A percentile compares a stretch with the other conserved stretches of the same genome.
Conservation (phyloP, 2,888 invertebrate genomes). For the Teinopalpus imperialis region DNA sequence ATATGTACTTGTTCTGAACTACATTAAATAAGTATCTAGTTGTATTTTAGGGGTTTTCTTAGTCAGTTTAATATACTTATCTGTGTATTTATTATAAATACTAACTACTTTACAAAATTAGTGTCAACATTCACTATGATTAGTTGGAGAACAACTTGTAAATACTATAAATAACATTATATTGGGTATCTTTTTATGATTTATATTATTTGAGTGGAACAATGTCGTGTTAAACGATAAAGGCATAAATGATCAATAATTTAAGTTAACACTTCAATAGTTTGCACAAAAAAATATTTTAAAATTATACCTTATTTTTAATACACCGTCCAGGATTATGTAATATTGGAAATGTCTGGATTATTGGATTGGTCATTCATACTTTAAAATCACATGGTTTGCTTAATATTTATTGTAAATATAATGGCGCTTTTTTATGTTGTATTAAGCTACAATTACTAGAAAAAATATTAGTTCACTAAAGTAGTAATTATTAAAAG, state of each 20-base stretch:
- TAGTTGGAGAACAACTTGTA: constrained; percentile 9
- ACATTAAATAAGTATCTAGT: no score
- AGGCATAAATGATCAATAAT: neutral
- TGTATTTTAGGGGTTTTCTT: constrained; percentile 1
- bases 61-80: constrained; percentile 2
- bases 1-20: no score
- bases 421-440: neutral
- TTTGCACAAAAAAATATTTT: constrained; percentile 8
- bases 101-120: no score
- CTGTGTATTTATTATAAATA: constrained; percentile 1
- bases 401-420: neutral
- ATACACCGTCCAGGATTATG: neutral
- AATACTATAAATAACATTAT: constrained; percentile 14
- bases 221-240: neutral
- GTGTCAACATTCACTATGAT: neutral
- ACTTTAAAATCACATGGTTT: no score
- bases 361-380: no score
- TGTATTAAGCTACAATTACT: no score
- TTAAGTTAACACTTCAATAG: neutral
- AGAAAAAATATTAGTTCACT: neutral
- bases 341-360: neutral
- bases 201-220: constrained; percentile 1
- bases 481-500: no score
- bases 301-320: neutral
- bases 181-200: constrained; percentile 5